phyloP scores from a whole-genome alignment of 2,113 vertebrate species.

The Carassius carassius region DNA sequence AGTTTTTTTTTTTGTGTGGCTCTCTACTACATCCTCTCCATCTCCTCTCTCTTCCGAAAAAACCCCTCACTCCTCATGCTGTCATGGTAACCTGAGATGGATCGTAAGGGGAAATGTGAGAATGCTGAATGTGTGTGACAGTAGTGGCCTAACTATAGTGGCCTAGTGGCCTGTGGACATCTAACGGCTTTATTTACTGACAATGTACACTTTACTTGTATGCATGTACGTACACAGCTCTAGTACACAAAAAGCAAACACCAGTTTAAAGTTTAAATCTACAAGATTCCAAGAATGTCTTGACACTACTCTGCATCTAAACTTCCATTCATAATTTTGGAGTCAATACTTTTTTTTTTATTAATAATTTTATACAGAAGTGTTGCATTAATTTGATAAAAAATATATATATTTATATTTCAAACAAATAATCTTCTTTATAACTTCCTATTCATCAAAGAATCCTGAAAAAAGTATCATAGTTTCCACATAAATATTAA shows the following conservation, averaged over 20 bases:
- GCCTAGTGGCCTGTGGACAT: constrained; percentile 58
- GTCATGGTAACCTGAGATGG: constrained; percentile 64
- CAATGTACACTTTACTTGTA: constrained; percentile 18
- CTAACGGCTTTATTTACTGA: constrained; percentile 63
- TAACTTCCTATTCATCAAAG: no score
- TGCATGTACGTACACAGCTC: background rate
- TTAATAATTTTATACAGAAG: no score
- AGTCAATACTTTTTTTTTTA: no score
- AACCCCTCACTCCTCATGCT: constrained; percentile 55
- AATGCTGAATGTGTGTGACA: constrained; percentile 51
- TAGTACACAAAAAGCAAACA: background rate
- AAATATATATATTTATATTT: no score
- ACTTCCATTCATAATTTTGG: background rate
- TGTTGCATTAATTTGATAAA: no score
- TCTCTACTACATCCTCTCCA: background rate
- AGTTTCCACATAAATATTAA: no score
- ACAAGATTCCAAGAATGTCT: background rate
- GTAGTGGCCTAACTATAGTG: constrained; percentile 11
- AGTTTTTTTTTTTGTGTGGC: background rate
- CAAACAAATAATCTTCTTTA: no score
- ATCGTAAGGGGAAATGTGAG: constrained; percentile 67
- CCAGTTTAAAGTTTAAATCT: background rate
- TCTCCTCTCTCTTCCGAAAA: background rate
- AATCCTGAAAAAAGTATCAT: no score
- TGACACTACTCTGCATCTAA: background rate